Conservation (phyloP, 2,113 vertebrate genomes). For the Ammodytes dubius region DNA sequence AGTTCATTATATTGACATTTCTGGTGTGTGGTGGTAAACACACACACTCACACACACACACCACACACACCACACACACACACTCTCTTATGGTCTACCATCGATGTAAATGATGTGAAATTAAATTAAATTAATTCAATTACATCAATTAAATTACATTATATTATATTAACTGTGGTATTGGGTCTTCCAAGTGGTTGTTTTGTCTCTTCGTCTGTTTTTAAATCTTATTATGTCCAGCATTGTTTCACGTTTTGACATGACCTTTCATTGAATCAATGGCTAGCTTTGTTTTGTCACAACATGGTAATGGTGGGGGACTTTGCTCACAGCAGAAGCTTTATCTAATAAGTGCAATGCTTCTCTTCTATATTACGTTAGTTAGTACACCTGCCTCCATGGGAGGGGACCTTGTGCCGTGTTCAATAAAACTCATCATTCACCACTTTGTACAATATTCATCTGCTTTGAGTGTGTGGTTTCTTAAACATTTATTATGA, state of each 20-base stretch:
- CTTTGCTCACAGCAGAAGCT: neutral
- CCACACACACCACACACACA: neutral
- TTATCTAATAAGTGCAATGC: neutral
- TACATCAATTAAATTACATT: conserved; percentile 6
- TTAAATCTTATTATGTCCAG: neutral
- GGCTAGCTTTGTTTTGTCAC: neutral
- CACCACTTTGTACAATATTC: neutral
- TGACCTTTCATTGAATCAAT: neutral
- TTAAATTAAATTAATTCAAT: conserved; percentile 7
- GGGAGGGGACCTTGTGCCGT: neutral
- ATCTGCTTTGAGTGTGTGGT: neutral
- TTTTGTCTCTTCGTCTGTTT: neutral
- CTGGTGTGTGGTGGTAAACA: conserved; percentile 34
- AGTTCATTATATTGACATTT: conserved; percentile 66
- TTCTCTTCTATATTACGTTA: neutral
- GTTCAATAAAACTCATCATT: neutral
- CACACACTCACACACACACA: neutral
- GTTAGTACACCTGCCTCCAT: neutral
- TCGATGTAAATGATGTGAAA: conserved; percentile 24
- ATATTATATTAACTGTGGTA: neutral
- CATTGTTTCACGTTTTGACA: neutral
- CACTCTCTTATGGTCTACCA: conserved; percentile 1
- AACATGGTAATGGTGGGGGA: neutral
- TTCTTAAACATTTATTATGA: neutral
- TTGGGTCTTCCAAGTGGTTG: neutral